These are phyloP conservation scores for Cyphomyrus plagiostoma DNA, from an alignment of 2,113 vertebrate genomes.

Conservation along the genomic window DNA sequence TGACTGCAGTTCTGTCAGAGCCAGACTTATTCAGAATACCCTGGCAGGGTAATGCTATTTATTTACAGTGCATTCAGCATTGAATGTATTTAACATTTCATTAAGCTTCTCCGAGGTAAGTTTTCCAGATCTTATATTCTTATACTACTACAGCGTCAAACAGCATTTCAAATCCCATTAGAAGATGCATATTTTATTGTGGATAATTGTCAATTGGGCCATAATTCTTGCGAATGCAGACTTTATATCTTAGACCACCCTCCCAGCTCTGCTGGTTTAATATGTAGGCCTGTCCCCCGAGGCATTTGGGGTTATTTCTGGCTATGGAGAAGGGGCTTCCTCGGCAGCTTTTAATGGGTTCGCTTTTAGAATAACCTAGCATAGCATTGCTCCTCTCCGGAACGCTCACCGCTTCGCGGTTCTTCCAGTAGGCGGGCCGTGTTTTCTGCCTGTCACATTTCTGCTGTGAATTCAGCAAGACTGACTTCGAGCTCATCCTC, in stretches of 20 bases:
- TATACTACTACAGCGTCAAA: neutral
- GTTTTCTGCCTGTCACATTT: neutral
- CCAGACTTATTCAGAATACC: neutral
- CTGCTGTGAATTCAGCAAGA: neutral
- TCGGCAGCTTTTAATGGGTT: neutral
- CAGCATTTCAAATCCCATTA: neutral
- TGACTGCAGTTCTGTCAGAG: neutral
- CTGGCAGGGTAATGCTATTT: neutral
- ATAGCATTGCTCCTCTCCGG: neutral
- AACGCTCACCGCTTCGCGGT: neutral
- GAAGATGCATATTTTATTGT: neutral
- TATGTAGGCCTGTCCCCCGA: slow-evolving; percentile 1
- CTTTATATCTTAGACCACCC: neutral
- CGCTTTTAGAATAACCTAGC: neutral
- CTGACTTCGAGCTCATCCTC: neutral
- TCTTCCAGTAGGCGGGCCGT: neutral
- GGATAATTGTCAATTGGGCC: neutral
- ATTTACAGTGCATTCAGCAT: neutral
- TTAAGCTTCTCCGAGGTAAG: neutral
- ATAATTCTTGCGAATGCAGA: neutral
- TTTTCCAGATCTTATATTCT: neutral
- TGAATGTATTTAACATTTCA: neutral
- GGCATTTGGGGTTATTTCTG: neutral
- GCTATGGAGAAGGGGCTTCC: neutral
- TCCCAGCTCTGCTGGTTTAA: neutral